These are phyloP conservation scores for Drosophila nr. perissopoda DNA, from an alignment of 2,888 invertebrate genomes.

Conservation along the genomic window DNA sequence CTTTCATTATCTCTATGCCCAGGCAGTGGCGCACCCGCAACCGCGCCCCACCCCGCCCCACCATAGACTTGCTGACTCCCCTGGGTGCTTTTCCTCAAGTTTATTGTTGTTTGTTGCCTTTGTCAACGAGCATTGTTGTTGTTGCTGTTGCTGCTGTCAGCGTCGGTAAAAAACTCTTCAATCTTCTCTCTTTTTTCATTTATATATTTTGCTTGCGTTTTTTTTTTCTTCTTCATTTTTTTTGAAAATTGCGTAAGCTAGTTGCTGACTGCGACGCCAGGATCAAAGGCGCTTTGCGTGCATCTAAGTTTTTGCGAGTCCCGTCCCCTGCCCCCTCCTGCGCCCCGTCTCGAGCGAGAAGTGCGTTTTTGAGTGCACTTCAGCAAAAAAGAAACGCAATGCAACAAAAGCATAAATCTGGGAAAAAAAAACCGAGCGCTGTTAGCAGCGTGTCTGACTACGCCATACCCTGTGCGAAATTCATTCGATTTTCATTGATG, in stretches of 20 bases:
- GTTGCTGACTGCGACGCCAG: slow-evolving; percentile 63
- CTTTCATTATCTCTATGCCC: slow-evolving; percentile 74
- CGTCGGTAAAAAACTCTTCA: slow-evolving; percentile 53
- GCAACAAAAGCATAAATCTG: slow-evolving; percentile 57
- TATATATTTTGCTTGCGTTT: slow-evolving; percentile 35
- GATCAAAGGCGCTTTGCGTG: slow-evolving; percentile 74
- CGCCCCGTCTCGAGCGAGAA: slow-evolving; percentile 45
- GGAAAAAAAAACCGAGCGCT: slow-evolving; percentile 2
- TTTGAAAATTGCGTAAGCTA: slow-evolving; percentile 77
- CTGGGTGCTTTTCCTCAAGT: slow-evolving; percentile 53
- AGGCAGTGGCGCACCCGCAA: not conserved
- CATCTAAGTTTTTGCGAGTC: slow-evolving; percentile 53
- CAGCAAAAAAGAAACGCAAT: slow-evolving; percentile 66
- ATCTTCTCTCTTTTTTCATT: slow-evolving; percentile 27
- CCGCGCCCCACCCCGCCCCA: not conserved
- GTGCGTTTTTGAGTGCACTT: slow-evolving; percentile 79
- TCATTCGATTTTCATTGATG: not conserved
- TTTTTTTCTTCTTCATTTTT: slow-evolving; percentile 12
- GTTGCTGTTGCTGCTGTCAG: slow-evolving; percentile 35
- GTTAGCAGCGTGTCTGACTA: not conserved
- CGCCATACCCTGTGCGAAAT: not conserved
- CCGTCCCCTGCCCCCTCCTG: not conserved
- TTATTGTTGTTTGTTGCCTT: slow-evolving; percentile 68
- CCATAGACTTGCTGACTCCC: slow-evolving; percentile 25
- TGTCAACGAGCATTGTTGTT: slow-evolving; percentile 57